These are phyloP conservation scores for Yponomeuta plumbellus DNA, from an alignment of 2,888 invertebrate species.

Conservation along the genomic window DNA sequence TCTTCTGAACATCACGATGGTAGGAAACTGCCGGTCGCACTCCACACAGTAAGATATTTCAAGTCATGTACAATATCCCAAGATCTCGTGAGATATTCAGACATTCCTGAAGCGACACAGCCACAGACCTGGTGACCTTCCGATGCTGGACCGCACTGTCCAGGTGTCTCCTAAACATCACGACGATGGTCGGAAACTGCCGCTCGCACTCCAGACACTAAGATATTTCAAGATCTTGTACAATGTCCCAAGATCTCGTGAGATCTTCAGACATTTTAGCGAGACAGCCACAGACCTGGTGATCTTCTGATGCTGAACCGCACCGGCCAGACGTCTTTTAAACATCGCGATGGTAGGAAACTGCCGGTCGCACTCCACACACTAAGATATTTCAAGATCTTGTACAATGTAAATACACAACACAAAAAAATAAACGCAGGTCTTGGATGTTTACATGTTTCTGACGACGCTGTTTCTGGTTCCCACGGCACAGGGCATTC, in stretches of 20 bases:
- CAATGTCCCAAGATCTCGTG: no score
- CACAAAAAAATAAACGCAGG: no score
- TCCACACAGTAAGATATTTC: not conserved
- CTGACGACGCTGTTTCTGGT: no score
- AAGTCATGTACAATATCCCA: no score
- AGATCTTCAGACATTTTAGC: no score
- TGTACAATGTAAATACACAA: no score
- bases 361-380: no score
- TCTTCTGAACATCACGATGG: not conserved
- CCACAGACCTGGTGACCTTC: not conserved
- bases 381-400: no score
- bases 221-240: no score
- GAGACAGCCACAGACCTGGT: not conserved
- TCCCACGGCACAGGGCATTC: no score
- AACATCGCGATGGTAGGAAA: no score
- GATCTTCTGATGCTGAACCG: not conserved
- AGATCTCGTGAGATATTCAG: not conserved
- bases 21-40: not conserved
- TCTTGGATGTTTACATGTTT: no score
- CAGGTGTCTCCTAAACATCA: constrained; percentile 27
- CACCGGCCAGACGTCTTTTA: not conserved
- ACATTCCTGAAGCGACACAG: not conserved
- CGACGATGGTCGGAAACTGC: constrained; percentile 26
- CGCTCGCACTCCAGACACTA: constrained; percentile 28
- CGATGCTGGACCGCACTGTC: not conserved